Evolutionary conservation across 2,888 invertebrate genomes (phyloP), one percentile per base, ranked within the genome.

Genomic region (Nephrotoma appendiculata): DNA sequence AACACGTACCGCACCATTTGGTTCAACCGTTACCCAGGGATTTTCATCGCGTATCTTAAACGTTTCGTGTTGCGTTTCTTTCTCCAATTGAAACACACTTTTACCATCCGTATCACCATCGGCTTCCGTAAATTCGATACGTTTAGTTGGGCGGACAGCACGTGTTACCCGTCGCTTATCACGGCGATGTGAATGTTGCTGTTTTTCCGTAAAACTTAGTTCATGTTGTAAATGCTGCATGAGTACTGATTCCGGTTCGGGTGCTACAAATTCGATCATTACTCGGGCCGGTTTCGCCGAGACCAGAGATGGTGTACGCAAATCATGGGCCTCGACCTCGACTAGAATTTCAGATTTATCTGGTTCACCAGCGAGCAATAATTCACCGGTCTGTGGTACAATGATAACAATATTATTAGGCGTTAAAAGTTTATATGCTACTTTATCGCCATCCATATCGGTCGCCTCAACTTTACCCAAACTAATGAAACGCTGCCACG

Each of bases 1-100:
- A 88, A 98, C 98, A 90, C 96, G 95, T 90, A 98, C 97, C 87
- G 97, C 96, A 89, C 98, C 98, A 92, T 96, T 97, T 85, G 96
- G 95, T 91, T 97, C 97, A 86, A 98, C 97, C 85, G 96, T 96
- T 87, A 98, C 97, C 98, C 98, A 98, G 88, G 96, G 96, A 93
- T 98, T 98, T 91, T 97, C 97, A 90, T 98, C 98, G 89, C 98
- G 94, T 90, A 98, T 97, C 92, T 98, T 97, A 91, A 98, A 98
- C 9, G 96, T 97, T 91, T 98, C 98, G 90, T 96, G 94, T 89
- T 97, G 97, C 86, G 97, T 96, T 92, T 98, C 97, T 91, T 98
- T 97, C 90, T 97, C 98, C 89, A 98, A 92, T 88, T 96, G 96
- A 90, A 98, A 98, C 86, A 97, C 98, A 87, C 96, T 95, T 90